Conservation (phyloP, 2,113 vertebrate species). For the Tringa solitaria region DNA sequence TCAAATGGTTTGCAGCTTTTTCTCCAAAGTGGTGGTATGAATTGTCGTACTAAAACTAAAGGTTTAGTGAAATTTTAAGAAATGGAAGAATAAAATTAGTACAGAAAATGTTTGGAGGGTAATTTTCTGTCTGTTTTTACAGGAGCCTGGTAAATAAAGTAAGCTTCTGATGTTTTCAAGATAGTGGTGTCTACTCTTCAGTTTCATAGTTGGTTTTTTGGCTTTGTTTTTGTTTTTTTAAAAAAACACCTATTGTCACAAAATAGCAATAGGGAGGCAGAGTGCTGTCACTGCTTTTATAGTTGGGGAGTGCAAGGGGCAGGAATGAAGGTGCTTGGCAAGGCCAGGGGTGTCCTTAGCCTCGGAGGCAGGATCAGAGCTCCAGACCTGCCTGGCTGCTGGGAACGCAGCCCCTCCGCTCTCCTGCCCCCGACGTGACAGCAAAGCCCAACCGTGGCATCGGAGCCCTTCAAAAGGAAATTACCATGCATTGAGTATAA, state of each 20-base stretch:
- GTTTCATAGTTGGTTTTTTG: not conserved
- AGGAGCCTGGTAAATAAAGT: not conserved
- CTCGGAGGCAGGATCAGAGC: not conserved
- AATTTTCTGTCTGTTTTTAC: not conserved
- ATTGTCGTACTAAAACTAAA: not conserved
- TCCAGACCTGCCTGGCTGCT: not conserved
- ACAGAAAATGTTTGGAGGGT: not conserved
- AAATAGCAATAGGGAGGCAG: not conserved
- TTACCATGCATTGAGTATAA: fast-evolving
- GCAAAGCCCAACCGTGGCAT: fast-evolving
- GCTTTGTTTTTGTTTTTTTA: not conserved
- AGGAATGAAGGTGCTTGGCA: not conserved
- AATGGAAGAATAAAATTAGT: not conserved
- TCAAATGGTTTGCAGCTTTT: not conserved
- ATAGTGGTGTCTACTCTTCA: not conserved
- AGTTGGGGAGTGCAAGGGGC: not conserved
- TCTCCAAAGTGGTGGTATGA: not conserved
- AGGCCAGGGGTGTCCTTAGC: not conserved
- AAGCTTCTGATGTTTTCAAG: not conserved
- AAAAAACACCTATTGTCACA: not conserved
- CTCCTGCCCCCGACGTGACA: fast-evolving
- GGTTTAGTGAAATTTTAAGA: not conserved
- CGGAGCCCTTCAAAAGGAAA: not conserved
- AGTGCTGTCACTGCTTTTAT: not conserved
- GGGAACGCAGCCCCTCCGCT: not conserved